Conservation (phyloP, 2,113 vertebrate species). For the Salvelinus sp. region DNA sequence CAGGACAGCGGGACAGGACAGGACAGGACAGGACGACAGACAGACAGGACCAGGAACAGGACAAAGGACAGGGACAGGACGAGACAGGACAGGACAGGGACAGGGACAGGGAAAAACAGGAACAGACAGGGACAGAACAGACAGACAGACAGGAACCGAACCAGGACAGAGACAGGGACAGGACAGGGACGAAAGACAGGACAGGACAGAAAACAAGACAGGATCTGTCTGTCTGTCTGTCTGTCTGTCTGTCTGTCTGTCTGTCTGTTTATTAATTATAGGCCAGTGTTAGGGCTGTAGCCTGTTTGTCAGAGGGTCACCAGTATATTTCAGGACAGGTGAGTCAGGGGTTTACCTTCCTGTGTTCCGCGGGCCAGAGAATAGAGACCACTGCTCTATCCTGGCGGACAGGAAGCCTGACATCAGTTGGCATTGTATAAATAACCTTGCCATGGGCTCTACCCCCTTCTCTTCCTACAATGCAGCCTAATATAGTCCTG, state of each 20-base stretch:
- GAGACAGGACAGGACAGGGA: too few species aligned
- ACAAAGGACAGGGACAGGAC: too few species aligned
- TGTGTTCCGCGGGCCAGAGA: slow-evolving; percentile 1
- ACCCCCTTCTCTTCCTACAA: background rate
- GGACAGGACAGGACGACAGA: too few species aligned
- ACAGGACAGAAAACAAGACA: too few species aligned
- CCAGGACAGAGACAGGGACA: too few species aligned
- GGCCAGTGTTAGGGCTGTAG: background rate
- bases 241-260: background rate
- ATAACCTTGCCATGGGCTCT: background rate
- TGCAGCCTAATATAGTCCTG: background rate
- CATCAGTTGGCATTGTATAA: slow-evolving; percentile 24
- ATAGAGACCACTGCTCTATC: background rate
- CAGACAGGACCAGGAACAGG: too few species aligned
- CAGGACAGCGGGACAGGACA: too few species aligned
- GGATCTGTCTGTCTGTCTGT: background rate
- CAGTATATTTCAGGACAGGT: slow-evolving; percentile 14
- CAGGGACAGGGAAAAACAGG: too few species aligned
- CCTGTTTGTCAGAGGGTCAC: background rate
- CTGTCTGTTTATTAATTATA: background rate
- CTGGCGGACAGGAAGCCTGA: slow-evolving; percentile 9
- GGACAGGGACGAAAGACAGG: too few species aligned
- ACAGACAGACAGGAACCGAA: too few species aligned
- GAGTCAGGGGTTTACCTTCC: slow-evolving; percentile 12
- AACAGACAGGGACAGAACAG: too few species aligned